Percentiles rank a stretch among this genome's conserved stretches.
Conservation (phyloP, 2,888 invertebrate genomes). For the Brachyptera risi region DNA sequence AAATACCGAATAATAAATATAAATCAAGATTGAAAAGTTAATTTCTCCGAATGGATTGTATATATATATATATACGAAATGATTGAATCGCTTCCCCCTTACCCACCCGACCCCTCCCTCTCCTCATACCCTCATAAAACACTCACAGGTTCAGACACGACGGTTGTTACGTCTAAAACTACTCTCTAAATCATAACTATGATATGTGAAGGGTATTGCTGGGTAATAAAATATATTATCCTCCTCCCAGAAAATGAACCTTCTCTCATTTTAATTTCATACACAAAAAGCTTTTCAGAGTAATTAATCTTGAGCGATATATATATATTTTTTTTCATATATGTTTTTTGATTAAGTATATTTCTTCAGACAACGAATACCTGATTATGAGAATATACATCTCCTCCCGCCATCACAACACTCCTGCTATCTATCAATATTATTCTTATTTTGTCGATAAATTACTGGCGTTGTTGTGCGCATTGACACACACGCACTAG, state of each 20-base stretch:
- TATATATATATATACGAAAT: too few species aligned
- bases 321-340: slow-evolving; percentile 22
- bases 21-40: too few species aligned
- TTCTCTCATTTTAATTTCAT: slow-evolving; percentile 17
- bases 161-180: slow-evolving; percentile 14
- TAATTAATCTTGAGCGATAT: slow-evolving; percentile 25
- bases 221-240: slow-evolving; percentile 4
- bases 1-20: too few species aligned
- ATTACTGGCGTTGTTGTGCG: slow-evolving; percentile 10
- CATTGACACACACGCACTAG: slow-evolving; percentile 20
- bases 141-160: slow-evolving; percentile 13
- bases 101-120: too few species aligned
- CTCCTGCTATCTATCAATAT: slow-evolving; percentile 21
- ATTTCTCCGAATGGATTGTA: not conserved
- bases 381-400: slow-evolving; percentile 14
- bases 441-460: slow-evolving; percentile 17
- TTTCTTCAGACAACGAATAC: too few species aligned
- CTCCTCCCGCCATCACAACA: slow-evolving; percentile 15
- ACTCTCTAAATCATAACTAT: slow-evolving; percentile 18
- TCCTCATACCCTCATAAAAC: too few species aligned
- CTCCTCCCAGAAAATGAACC: slow-evolving; percentile 19
- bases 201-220: slow-evolving; percentile 12
- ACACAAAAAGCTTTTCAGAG: slow-evolving; percentile 11
- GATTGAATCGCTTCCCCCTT: slow-evolving; percentile 2
- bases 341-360: slow-evolving; percentile 18